phyloP scores from a whole-genome alignment of 2,797 vertebrate genomes.

The Galagoides demidoff region DNA sequence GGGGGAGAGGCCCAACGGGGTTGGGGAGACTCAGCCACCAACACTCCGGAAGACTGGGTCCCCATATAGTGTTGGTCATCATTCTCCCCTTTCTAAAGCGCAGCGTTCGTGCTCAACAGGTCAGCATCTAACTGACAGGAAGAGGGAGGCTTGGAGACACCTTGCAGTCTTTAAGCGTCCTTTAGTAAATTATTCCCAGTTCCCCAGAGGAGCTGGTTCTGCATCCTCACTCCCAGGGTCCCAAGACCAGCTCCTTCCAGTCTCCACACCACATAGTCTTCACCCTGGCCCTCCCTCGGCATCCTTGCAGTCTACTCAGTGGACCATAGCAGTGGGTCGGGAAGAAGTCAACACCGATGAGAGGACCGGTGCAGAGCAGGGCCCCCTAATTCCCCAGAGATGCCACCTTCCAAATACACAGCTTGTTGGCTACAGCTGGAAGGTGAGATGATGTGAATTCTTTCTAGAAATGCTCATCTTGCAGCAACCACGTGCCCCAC shows the following conservation, averaged over 20 bases:
- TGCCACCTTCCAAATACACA: fast-evolving
- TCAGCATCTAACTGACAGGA: fast-evolving
- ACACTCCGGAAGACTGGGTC: not conserved
- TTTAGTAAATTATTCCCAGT: not conserved
- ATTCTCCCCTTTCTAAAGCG: not conserved
- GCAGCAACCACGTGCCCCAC: not conserved
- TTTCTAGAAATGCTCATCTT: not conserved
- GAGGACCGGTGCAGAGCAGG: fast-evolving
- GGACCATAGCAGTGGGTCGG: fast-evolving
- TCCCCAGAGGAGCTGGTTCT: fast-evolving
- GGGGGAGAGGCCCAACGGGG: not conserved
- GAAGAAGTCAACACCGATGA: fast-evolving
- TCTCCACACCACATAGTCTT: not conserved
- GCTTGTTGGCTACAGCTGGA: not conserved
- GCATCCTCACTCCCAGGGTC: fast-evolving
- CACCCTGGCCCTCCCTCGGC: fast-evolving
- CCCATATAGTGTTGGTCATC: fast-evolving
- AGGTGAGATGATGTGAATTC: not conserved
- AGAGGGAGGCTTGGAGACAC: not conserved
- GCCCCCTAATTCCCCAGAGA: not conserved
- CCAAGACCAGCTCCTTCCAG: no score
- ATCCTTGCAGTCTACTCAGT: no score
- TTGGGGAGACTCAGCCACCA: not conserved
- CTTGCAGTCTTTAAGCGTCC: not conserved
- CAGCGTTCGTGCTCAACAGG: not conserved